These are phyloP conservation scores for Paraescarpia echinospica DNA, from an alignment of 1,140 invertebrate species.

Conservation along the genomic window DNA sequence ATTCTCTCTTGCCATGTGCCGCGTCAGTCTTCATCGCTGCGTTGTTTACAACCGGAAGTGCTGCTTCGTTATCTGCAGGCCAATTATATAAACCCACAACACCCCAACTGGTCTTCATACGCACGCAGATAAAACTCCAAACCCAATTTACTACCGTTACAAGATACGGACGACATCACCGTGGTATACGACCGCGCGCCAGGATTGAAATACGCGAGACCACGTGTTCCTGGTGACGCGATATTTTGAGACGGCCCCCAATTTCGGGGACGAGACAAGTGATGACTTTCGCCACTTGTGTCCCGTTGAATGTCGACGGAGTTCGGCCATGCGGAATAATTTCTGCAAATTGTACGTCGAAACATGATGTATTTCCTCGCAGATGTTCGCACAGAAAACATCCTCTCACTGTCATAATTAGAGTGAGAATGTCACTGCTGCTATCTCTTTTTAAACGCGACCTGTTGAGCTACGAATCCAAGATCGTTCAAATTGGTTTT, in stretches of 20 bases:
- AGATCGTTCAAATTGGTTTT: too few relatives aligned
- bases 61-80: background rate
- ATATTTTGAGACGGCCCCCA: background rate
- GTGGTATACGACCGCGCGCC: background rate
- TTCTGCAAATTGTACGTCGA: conserved; percentile 5
- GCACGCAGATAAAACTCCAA: background rate
- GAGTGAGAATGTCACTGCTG: background rate
- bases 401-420: background rate
- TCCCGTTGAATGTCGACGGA: background rate
- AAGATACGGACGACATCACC: background rate
- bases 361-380: background rate
- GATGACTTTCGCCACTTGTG: background rate
- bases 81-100: background rate
- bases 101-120: background rate
- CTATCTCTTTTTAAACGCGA: background rate
- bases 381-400: background rate
- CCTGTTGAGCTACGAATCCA: background rate
- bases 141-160: background rate
- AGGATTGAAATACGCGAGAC: background rate
- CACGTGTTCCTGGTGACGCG: background rate
- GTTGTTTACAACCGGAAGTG: background rate
- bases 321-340: background rate
- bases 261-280: background rate
- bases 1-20: background rate
- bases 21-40: background rate